Evolutionary conservation across 1,140 invertebrate species (phyloP).

Genomic region (Meloidogyne chitwoodi): DNA sequence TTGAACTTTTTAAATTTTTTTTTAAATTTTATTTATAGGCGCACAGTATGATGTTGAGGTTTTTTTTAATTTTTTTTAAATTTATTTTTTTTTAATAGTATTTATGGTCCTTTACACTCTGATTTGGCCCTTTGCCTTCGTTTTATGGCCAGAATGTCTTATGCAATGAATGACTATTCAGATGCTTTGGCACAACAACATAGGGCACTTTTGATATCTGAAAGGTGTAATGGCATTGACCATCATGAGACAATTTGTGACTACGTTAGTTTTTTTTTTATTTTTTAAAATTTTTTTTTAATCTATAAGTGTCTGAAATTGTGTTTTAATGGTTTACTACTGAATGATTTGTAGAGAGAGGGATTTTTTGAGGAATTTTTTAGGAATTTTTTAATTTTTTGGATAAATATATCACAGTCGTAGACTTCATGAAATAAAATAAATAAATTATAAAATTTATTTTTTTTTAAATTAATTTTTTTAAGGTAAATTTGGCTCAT

Average conservation of each 20-base stretch:
- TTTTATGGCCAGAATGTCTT: constrained; percentile 36
- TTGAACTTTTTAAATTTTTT: not conserved
- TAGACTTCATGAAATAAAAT: too few species aligned
- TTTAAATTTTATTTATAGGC: constrained; percentile 15
- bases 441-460: not conserved
- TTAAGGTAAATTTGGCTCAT: constrained; percentile 33
- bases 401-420: too few species aligned
- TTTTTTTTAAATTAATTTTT: not conserved
- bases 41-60: constrained; percentile 27
- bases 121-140: constrained; percentile 34
- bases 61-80: not conserved
- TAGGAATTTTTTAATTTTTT: too few species aligned
- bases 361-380: too few species aligned
- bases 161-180: constrained; percentile 14
- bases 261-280: constrained; percentile 23
- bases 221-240: constrained; percentile 32
- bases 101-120: constrained; percentile 33
- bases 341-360: not conserved
- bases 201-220: constrained; percentile 29
- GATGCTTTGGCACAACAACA: constrained; percentile 33
- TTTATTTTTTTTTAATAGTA: constrained; percentile 2
- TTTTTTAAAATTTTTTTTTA: not conserved
- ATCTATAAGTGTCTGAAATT: too few species aligned
- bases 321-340: too few species aligned
- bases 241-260: constrained; percentile 34